These are phyloP conservation scores for Hydractinia symbiolongicarpus DNA, from an alignment of 30 jellyfish, hydroid and myxozoan species.

Conservation along the genomic window DNA sequence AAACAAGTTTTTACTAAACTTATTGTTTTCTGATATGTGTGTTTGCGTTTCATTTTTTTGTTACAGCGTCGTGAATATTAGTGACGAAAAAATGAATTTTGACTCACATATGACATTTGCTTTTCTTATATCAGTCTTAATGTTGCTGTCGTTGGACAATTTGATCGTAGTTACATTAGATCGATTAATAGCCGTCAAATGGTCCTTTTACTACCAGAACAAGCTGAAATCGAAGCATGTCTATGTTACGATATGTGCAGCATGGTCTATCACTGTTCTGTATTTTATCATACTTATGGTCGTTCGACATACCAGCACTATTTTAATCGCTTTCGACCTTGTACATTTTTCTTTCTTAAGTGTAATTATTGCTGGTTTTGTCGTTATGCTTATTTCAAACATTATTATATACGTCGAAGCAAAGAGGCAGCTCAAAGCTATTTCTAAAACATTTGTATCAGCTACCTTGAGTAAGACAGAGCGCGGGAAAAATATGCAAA, in stretches of 20 bases:
- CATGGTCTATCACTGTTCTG: not conserved
- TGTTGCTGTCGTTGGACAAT: not conserved
- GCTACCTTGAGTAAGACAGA: not conserved
- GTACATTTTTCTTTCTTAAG: not conserved
- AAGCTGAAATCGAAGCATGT: not conserved
- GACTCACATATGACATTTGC: not conserved
- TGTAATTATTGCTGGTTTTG: not conserved
- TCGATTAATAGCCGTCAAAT: conserved; percentile 5
- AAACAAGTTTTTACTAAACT: not conserved
- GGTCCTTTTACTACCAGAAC: not conserved
- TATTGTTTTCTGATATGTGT: not conserved
- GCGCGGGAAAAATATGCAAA: not conserved
- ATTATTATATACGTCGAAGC: conserved; percentile 11
- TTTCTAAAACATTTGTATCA: not conserved
- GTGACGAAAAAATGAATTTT: not conserved
- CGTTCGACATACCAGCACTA: not conserved
- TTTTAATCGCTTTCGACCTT: not conserved
- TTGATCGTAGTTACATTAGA: not conserved
- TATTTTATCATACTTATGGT: not conserved
- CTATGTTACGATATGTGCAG: not conserved
- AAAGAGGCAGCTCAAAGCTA: not conserved
- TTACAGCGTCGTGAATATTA: not conserved
- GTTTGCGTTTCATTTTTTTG: not conserved
- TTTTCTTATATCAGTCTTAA: not conserved
- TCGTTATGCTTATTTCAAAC: not conserved